Evolutionary conservation across 2,113 vertebrate genomes (phyloP), one percentile per base, ranked within the genome.

Genomic region (Epinephelus cyanopodus): DNA sequence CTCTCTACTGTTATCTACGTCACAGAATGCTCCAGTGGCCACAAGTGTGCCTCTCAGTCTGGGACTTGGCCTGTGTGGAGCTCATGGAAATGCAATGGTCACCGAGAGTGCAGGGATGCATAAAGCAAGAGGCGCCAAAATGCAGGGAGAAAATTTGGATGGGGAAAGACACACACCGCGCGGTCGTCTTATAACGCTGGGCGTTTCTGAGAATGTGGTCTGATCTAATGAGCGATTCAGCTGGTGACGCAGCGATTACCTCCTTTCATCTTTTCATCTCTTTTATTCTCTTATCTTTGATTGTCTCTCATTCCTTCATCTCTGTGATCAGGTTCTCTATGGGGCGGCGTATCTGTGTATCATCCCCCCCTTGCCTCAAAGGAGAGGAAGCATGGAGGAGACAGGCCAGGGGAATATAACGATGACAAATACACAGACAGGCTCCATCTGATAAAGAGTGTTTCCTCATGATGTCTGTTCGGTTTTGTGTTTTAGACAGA

Each of bases 201-300:
- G 89, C 90, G 92, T 93, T 87, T 79, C 90, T 86, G 63, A 83
- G 37, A 84, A 81, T 87, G 81, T 9, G 84, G 88, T 87, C 82
- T 85, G 77, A 92, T 89, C 83, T 89, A 77, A 88, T 82, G 79
- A 85, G 81, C 33, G 56, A 84, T 86, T 90, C 65, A 82, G 74
- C 57, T 83, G 39, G 81, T 93, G 92, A 93, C 48, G 37, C 89
- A 72, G 87, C 2, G 52, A 79, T 83, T 71, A 82, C 75, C 58
- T 87, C 83, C 82, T 89, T 90, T 92, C 81, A 89, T 90, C 82
- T 81, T 62, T 77, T 86, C 82, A 87, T 90, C 88, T 84, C 74
- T 89, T 90, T 90, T 82, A 92, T 88, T 87, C 74, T 86, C 87
- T 92, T 94, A 92, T 94, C 93, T 92, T 76, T 87, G 74, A 89